Percentiles rank a stretch among this genome's conserved stretches.
Evolutionary conservation across 2,888 invertebrate genomes (phyloP).

Genomic region (Leptodirus hochenwartii): DNA sequence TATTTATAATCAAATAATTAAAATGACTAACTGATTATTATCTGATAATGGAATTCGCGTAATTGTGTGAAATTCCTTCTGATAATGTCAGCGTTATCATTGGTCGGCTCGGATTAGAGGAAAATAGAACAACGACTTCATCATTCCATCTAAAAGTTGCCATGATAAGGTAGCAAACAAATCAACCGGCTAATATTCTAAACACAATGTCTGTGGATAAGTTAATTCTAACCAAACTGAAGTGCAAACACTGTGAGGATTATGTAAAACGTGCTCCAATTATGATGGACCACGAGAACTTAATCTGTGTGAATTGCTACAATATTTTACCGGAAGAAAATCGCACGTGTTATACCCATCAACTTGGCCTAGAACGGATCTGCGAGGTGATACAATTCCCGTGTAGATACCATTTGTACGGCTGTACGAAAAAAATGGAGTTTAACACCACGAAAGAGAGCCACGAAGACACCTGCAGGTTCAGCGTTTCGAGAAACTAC

Average conservation of each 20-base stretch:
- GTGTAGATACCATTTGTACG: conserved; percentile 3
- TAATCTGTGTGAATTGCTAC: conserved; percentile 2
- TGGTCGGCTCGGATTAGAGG: too few species aligned
- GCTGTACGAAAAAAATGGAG: conserved; percentile 3
- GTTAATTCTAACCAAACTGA: conserved; percentile 4
- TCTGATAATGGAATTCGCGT: too few species aligned
- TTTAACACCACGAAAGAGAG: background rate
- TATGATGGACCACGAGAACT: conserved; percentile 1
- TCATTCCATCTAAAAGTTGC: too few species aligned
- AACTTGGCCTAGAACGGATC: conserved; percentile 3
- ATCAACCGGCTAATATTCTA: too few species aligned
- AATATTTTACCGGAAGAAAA: conserved; percentile 1
- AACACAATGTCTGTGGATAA: too few species aligned
- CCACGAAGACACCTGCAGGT: conserved; percentile 5
- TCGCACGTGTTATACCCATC: background rate
- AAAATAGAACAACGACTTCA: too few species aligned
- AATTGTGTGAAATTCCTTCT: too few species aligned
- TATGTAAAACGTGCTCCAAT: conserved; percentile 3
- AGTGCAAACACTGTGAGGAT: conserved; percentile 3
- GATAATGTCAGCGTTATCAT: too few species aligned
- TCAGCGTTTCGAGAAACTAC: too few species aligned
- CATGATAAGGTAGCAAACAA: too few species aligned
- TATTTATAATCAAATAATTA: too few species aligned
- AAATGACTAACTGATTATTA: too few species aligned
- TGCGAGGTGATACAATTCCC: conserved; percentile 1